Conservation (phyloP, 2,888 invertebrate genomes). For the Dynastes tityus region DNA sequence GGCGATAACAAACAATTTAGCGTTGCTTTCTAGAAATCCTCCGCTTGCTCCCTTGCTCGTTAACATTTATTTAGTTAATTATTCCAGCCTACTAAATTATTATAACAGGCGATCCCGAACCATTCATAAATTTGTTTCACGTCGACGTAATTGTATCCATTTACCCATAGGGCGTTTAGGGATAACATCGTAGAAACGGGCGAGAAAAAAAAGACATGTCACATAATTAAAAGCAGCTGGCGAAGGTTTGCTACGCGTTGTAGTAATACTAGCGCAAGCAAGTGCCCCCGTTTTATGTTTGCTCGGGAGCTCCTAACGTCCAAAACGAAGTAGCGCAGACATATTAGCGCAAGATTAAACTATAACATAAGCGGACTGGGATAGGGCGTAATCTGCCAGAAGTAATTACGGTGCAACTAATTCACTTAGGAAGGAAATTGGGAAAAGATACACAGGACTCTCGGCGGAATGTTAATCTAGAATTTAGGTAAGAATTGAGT, state of each 20-base stretch:
- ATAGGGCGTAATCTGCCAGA: slow-evolving; percentile 44
- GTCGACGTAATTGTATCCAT: slow-evolving; percentile 30
- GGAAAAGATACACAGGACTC: slow-evolving; percentile 30
- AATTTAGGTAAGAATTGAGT: slow-evolving; percentile 13
- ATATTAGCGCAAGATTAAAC: slow-evolving; percentile 43
- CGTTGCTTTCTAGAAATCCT: too few relatives aligned
- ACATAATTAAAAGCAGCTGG: slow-evolving; percentile 46
- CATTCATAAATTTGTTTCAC: slow-evolving; percentile 29
- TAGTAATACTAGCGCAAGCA: slow-evolving; percentile 1
- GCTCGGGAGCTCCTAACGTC: slow-evolving; percentile 38
- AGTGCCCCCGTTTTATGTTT: slow-evolving; percentile 38
- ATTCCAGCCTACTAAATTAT: slow-evolving; percentile 2
- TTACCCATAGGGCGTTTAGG: slow-evolving; percentile 15
- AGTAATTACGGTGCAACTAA: slow-evolving; percentile 42
- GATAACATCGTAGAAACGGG: slow-evolving; percentile 13
- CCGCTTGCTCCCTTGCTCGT: too few relatives aligned
- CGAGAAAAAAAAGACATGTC: slow-evolving; percentile 35
- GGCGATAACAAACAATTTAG: too few relatives aligned
- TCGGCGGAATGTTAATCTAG: slow-evolving; percentile 10
- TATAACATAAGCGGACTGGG: slow-evolving; percentile 36
- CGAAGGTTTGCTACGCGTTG: slow-evolving; percentile 19
- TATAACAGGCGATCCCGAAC: background rate
- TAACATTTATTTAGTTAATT: background rate
- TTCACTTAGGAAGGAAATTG: slow-evolving; percentile 38
- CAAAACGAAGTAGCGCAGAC: slow-evolving; percentile 31